Base-by-base conservation (phyloP, 2,797 vertebrate species). In the Rallus crepitans region DNA sequence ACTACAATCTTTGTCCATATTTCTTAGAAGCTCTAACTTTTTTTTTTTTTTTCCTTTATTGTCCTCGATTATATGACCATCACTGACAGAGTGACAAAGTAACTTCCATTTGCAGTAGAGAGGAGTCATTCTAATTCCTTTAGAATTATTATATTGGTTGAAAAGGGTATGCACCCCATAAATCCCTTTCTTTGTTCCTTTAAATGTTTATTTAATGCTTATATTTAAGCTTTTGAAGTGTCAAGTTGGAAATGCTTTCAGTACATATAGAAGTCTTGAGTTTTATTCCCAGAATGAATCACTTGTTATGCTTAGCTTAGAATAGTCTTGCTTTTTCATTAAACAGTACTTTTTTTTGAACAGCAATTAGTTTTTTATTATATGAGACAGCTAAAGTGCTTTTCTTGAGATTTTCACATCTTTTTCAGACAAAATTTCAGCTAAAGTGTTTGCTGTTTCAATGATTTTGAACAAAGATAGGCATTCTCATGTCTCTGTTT, bases 41-140 rank as follows among this genome's bases (percentile, higher is more conserved):
- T 81, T 52, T 48, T 65, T 28, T 40, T 65, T 35, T 40, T 21
- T 4, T 18, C 15, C 71, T 90, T 79, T 45, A 35, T 50, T 85
- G 9, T 56, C 52, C 23, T 5, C 60, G 5, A 69, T 79, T 33
- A 13, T 33, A 47, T 52, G 2, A 3, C 45, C 1, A 0, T 63
- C 21, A 45, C 3, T 72, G 61, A 28, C 5, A 61, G 12, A 50
- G 9, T 55, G 30, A 16, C 55, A 83, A 55, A 8, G 39, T 50
- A 80, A 30, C 18, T 42, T 84, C 27, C 25, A 6, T 82, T 75
- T 59, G 21, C 48, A 55, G 15, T 14, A 69, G n/a, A 33, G 11
- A 56, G 8, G 4, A 64, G 10, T 37, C 0, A 28, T 77, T 69
- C 23, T 73, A 59, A 56, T 55, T 23, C 31, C 5, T 53, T 48